These are phyloP conservation scores for Chrysocyon brachyurus DNA, from an alignment of 2,797 vertebrate species.

Conservation along the genomic window DNA sequence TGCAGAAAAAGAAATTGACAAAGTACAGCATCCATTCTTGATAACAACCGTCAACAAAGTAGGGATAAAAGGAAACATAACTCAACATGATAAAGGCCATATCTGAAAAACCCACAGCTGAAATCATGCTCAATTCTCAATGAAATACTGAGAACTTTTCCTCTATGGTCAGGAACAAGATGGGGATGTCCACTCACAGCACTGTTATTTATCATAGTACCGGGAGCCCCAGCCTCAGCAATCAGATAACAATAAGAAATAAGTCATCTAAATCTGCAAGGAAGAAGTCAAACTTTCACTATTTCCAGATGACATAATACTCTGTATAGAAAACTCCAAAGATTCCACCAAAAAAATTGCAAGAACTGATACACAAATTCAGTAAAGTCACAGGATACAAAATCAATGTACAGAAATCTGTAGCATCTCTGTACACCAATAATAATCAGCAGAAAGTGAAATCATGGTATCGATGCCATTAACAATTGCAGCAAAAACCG, in stretches of 20 bases:
- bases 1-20: no score
- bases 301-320: background rate
- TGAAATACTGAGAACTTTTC: background rate
- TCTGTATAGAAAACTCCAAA: background rate
- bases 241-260: background rate
- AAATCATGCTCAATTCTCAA: background rate
- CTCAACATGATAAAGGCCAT: background rate
- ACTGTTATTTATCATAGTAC: background rate
- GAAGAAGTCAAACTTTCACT: background rate
- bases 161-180: background rate
- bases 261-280: background rate
- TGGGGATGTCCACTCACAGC: background rate
- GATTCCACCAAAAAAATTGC: background rate
- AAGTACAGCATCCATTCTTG: no score
- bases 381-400: background rate
- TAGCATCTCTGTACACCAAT: background rate
- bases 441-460: background rate
- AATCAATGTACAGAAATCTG: background rate
- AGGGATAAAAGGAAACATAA: no score
- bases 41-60: no score
- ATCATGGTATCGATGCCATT: background rate
- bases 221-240: background rate
- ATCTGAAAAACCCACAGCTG: background rate
- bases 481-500: background rate
- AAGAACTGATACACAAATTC: background rate